Evolutionary conservation across 2,113 vertebrate species (phyloP), one percentile per base, ranked within the genome.

Genomic region (Corydoras maculifer): DNA sequence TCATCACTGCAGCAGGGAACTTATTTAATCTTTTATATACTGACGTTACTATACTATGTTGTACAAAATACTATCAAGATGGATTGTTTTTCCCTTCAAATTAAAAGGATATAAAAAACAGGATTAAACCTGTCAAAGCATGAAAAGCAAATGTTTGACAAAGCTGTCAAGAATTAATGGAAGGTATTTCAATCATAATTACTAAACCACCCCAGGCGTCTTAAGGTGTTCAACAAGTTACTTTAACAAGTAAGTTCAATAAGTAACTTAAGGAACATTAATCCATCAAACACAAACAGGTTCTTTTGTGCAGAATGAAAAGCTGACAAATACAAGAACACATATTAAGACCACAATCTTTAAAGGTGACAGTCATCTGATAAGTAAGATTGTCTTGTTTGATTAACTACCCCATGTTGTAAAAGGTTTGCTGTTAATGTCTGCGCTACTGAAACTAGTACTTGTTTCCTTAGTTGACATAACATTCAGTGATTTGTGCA

Each of bases 221-320:
- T 68, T 57, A 57, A 57, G 54, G 14, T 69, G 77, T 67, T 81
- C 75, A 72, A 72, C 70, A 77, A 65, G 62, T 43, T 43, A 43
- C 35, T 43, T 43, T 43, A 43, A 43, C 35, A 43, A 4, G 35
- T 43, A 43, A 43, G 35, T 54, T 76, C 79, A 81, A 65, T 67
- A 68, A 70, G 66, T 74, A 68, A 62, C 71, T 81, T 35, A 59
- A 77, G 70, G 75, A 75, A 77, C 71, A 82, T 81, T 65, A 79
- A 77, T 82, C 77, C 31, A 83, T 75, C 81, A 78, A 82, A 84
- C 79, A 72, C 70, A 30, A 61, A 43, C 61, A 15, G 61, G 12
- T 31, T 62, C 32, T 58, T 78, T 53, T 49, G 31, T 64, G 58
- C 65, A 31, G 25, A 65, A n/a, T 43, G 61, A 62, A 43, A 59